A percentile compares a stretch with the other conserved stretches of the same genome.
Evolutionary conservation across 2,888 invertebrate species (phyloP).

Genomic region (Listrodromus nycthemerus): DNA sequence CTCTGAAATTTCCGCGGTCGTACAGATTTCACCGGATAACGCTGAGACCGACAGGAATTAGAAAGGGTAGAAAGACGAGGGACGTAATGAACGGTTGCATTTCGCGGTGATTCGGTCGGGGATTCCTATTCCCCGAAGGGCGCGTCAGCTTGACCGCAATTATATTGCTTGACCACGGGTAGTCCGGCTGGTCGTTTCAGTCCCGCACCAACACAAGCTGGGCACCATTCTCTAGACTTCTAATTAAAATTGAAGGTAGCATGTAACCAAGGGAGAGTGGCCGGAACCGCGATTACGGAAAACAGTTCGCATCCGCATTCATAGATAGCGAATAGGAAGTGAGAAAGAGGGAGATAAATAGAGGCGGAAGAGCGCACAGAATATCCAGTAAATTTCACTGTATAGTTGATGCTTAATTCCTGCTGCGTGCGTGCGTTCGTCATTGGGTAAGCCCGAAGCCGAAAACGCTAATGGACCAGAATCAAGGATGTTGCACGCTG

Average conservation of each 20-base stretch:
- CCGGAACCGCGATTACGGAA: conserved; percentile 47
- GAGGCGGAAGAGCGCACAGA: conserved; percentile 13
- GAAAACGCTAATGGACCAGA: conserved; percentile 71
- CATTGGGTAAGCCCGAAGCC: conserved; percentile 56
- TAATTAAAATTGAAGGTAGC: conserved; percentile 71
- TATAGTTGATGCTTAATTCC: conserved; percentile 10
- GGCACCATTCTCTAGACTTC: conserved; percentile 55
- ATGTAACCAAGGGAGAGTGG: conserved; percentile 53
- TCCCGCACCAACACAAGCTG: conserved; percentile 16
- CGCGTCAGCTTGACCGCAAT: conserved; percentile 70
- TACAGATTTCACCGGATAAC: neutral
- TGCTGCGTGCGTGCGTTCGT: conserved; percentile 33
- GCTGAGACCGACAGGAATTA: conserved; percentile 17
- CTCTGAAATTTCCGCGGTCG: neutral
- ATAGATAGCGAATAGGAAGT: conserved; percentile 19
- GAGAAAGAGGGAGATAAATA: conserved; percentile 17
- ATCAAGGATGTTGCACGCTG: conserved; percentile 65
- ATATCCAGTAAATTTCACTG: conserved; percentile 12
- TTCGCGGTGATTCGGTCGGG: conserved; percentile 47
- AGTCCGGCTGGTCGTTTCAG: conserved; percentile 3
- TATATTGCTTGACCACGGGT: conserved; percentile 60
- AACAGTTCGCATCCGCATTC: conserved; percentile 53
- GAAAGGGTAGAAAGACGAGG: conserved; percentile 4
- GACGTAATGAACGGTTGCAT: conserved; percentile 43
- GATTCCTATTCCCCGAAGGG: conserved; percentile 48